Conservation (phyloP, 2,888 invertebrate genomes). For the Cacoxenus indagator region DNA sequence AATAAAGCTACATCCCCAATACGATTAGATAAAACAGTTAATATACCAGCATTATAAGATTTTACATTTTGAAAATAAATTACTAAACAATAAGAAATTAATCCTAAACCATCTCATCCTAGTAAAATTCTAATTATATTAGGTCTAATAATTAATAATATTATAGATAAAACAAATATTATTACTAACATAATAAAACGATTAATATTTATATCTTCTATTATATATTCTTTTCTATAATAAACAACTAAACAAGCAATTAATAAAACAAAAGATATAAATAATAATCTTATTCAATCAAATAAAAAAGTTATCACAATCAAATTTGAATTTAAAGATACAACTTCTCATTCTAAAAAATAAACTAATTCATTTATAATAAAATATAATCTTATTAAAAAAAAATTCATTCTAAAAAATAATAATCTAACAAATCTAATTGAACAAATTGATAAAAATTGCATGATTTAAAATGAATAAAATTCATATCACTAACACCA, state of each 20-base stretch:
- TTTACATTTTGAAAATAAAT: conserved; percentile 74
- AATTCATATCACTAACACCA: conserved; percentile 75
- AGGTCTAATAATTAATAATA: conserved; percentile 78
- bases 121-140: conserved; percentile 80
- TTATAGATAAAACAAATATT: conserved; percentile 78
- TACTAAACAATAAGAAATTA: conserved; percentile 80
- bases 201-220: conserved; percentile 73
- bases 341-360: conserved; percentile 74
- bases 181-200: conserved; percentile 77
- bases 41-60: conserved; percentile 79
- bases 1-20: conserved; percentile 80
- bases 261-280: conserved; percentile 77
- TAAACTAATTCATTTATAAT: conserved; percentile 70
- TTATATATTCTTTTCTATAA: conserved; percentile 79
- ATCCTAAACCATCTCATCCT: conserved; percentile 81
- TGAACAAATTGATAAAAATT: conserved; percentile 73
- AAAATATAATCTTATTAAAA: conserved; percentile 70
- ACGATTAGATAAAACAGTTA: conserved; percentile 81
- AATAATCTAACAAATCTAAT: conserved; percentile 73
- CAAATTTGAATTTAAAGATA: conserved; percentile 72
- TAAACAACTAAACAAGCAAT: conserved; percentile 78
- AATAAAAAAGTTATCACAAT: conserved; percentile 75
- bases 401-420: conserved; percentile 69
- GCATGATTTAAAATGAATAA: conserved; percentile 73
- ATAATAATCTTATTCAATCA: conserved; percentile 77